Base-by-base conservation (phyloP, 2,797 vertebrate species). In the Monodelphis domestica region DNA sequence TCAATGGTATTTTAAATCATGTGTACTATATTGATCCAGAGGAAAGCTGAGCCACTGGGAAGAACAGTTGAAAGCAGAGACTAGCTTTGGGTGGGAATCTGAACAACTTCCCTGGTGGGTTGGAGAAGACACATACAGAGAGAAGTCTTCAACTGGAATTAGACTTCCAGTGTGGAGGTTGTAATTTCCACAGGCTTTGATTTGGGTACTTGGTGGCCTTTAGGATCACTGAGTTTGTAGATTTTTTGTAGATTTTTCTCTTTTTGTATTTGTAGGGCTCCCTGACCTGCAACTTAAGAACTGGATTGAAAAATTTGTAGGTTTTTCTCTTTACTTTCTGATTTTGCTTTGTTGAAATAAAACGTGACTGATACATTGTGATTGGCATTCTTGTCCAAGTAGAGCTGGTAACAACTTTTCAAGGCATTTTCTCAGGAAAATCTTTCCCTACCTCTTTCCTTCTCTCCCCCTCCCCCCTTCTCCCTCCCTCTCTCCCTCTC, bases 321-420 rank as follows among this genome's bases (percentile, higher is more conserved):
- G 78, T 45, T 45, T 78, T 84, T 38, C 38, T 84, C 7, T 45
- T 26, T 84, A 84, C 38, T 50, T 84, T 84, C 70, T 78, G 70
- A 78, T 78, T 78, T 78, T 78, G n/a, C 70, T 84, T n/a, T 84
- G 38, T 84, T 84, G 84, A 84, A 50, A 84, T 50, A 84, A 84
- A 50, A 26, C 12, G 6, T 45, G 70, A 45, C 21, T 38, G 70
- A 84, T 45, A 26, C 21, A 26, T 50, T 84, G 38, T 9, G 38
- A 26, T 24, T 30, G 21, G 38, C 38, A 26, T 11, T 38, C 38
- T 84, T 84, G 38, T 78, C 63, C 17, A 21, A 24, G 5, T 84
- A 26, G 70, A 84, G 9, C 26, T 84, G 70, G 38, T 45, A 50
- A 50, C 38, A 84, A 11, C 38, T 50, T 45, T 26, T 50, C 70